Evolutionary conservation across 2,113 vertebrate species (phyloP), one percentile per base, ranked within the genome.

Genomic region (Labeo rohita): DNA sequence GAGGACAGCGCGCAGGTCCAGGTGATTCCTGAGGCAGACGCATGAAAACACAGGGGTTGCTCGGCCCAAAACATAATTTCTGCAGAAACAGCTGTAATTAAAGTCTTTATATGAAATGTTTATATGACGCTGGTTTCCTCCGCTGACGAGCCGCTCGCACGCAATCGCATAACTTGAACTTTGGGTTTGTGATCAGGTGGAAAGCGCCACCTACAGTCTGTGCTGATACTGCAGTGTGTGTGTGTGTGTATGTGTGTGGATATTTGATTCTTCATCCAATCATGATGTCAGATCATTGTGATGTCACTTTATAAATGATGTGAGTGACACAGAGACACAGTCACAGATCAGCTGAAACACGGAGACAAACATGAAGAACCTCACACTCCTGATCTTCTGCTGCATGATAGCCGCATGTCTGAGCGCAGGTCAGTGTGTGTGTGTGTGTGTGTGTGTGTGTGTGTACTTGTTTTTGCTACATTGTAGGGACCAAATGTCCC

Each of bases 281-380:
- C 66, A 9, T 18, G 66, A 70, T 18, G 34, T 39, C 34, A 15
- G 34, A 36, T 9, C 6, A 8, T 18, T 39, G 66, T 39, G 66
- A 70, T 39, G 34, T 70, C 66, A 39, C 15, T 2, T 39, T 39
- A 70, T 70, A 70, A 70, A 39, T 70, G 4, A 18, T 8, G 15
- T 39, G 65, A 68, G 65, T 8, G 34, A 70, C 66, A 63, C n/a
- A 70, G 34, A 70, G 34, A 70, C 15, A 70, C 65, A 66, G 63
- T 66, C 28, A 66, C 34, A 39, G 34, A 39, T 39, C 66, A 18
- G 16, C 66, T 70, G 3, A 39, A 39, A 39, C 13, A 8, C 34
- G 3, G 66, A 68, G 66, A 39, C 34, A 70, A 70, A 70, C 66
- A 70, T 70, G 66, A 70, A 70, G 66, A 70, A 28, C 66, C 34